A percentile compares a stretch with the other conserved stretches of the same genome.
Conservation (phyloP, 2,888 invertebrate genomes). For the Chromoteleia sp. region DNA sequence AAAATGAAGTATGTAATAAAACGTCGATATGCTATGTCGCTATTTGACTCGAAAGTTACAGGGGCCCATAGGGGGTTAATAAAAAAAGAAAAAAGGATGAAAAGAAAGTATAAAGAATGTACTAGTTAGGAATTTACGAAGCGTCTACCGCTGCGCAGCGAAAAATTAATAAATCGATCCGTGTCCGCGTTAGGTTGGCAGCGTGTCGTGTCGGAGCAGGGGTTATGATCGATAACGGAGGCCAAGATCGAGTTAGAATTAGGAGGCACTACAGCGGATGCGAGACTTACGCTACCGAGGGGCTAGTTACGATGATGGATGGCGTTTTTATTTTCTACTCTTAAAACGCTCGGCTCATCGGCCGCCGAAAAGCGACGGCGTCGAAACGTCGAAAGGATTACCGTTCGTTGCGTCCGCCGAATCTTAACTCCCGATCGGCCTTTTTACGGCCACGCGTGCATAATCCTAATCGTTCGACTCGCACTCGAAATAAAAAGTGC, state of each 20-base stretch:
- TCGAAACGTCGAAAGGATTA: slow-evolving; percentile 38
- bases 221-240: slow-evolving; percentile 57
- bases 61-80: no score
- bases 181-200: slow-evolving; percentile 12
- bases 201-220: slow-evolving; percentile 26
- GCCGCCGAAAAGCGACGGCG: slow-evolving; percentile 24
- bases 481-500: background rate
- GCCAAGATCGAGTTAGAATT: slow-evolving; percentile 59
- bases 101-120: slow-evolving; percentile 52
- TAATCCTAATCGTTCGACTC: background rate
- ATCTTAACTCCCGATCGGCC: slow-evolving; percentile 24
- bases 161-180: slow-evolving; percentile 62
- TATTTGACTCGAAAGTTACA: no score
- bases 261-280: slow-evolving; percentile 37
- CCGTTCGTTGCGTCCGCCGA: slow-evolving; percentile 18
- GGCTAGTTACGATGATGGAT: slow-evolving; percentile 53
- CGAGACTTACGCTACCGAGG: slow-evolving; percentile 28
- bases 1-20: no score
- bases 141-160: slow-evolving; percentile 17
- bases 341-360: slow-evolving; percentile 40
- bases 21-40: no score
- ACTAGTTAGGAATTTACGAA: slow-evolving; percentile 51
- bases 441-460: background rate
- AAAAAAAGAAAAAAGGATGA: no score
- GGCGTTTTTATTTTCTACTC: slow-evolving; percentile 44